A percentile compares a stretch with the other conserved stretches of the same genome.
phyloP scores from a whole-genome alignment of 1,140 invertebrate species.

The Brachionus plicatilis region DNA sequence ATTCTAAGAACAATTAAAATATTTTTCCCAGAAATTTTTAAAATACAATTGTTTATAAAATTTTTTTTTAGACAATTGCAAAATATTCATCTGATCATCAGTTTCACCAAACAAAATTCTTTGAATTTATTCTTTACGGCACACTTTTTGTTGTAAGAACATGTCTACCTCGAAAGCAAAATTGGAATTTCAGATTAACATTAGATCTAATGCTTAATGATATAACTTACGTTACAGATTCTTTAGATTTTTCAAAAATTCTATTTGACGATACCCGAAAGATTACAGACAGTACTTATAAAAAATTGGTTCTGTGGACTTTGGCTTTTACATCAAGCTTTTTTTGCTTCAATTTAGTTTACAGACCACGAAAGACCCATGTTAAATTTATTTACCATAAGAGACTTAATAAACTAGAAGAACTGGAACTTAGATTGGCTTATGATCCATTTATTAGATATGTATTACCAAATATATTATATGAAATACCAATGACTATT shows the following conservation, averaged over 20 bases:
- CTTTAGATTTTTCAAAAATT: conserved; percentile 25
- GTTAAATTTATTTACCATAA: neutral
- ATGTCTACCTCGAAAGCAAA: neutral
- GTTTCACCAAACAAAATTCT: conserved; percentile 32
- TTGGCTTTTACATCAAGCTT: neutral
- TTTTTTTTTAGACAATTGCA: neutral
- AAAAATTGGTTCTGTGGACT: conserved; percentile 13
- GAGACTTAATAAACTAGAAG: conserved; percentile 16
- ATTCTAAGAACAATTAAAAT: too few relatives aligned
- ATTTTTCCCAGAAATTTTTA: too few relatives aligned
- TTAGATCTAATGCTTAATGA: conserved; percentile 23
- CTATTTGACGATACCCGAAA: conserved; percentile 5
- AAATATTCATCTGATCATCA: conserved; percentile 27
- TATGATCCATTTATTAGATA: conserved; percentile 12
- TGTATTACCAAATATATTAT: neutral
- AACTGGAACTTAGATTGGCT: neutral
- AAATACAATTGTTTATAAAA: too few relatives aligned
- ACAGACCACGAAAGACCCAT: neutral
- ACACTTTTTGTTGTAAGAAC: conserved; percentile 4
- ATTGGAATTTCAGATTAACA: conserved; percentile 12
- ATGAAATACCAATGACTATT: conserved; percentile 23
- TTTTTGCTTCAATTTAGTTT: conserved; percentile 15
- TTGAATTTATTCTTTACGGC: conserved; percentile 8
- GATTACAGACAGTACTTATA: neutral
- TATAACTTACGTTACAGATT: conserved; percentile 7